Evolutionary conservation across 2,113 vertebrate genomes (phyloP).

Genomic region (Talpa occidentalis): DNA sequence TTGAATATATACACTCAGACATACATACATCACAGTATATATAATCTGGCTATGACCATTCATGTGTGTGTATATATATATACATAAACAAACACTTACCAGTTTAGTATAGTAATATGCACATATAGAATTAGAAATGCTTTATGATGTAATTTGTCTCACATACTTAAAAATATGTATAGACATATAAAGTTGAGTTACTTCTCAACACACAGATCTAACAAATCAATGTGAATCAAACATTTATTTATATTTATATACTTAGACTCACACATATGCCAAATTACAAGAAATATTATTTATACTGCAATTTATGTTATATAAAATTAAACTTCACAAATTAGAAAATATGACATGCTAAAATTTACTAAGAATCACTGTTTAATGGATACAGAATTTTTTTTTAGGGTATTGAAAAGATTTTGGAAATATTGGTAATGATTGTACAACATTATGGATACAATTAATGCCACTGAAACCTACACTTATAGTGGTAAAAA

Average conservation of each 20-base stretch:
- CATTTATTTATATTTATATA: background rate
- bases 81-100: too few relatives aligned
- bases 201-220: background rate
- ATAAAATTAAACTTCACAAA: background rate
- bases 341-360: background rate
- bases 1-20: too few relatives aligned
- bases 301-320: background rate
- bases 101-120: background rate
- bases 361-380: background rate
- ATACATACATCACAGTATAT: too few relatives aligned
- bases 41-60: background rate
- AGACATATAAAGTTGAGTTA: background rate
- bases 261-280: background rate
- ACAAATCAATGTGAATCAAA: background rate
- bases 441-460: background rate
- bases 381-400: background rate
- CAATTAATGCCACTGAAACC: background rate
- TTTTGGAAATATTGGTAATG: background rate
- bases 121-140: background rate
- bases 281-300: background rate
- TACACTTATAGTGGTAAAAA: background rate
- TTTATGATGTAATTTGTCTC: background rate
- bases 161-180: background rate
- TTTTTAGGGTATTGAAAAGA: background rate
- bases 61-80: background rate